Conservation (phyloP, 2,888 invertebrate genomes). For the Dioctria linearis region DNA sequence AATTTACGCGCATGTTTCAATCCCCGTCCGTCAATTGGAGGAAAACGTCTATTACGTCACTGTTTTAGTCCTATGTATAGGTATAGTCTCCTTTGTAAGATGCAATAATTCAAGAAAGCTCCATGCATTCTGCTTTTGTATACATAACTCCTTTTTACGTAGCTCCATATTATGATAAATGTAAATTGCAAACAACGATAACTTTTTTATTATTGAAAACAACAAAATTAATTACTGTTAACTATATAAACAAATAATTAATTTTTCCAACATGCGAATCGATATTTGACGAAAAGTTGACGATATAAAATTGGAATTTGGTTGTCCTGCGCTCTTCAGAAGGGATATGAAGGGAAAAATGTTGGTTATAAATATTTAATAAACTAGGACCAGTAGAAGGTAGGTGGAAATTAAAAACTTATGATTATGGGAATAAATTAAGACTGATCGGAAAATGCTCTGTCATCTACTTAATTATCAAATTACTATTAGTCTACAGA, state of each 20-base stretch:
- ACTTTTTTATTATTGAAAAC: too few relatives aligned
- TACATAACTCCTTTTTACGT: too few relatives aligned
- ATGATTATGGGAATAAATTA: too few relatives aligned
- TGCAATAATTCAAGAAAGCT: slow-evolving; percentile 35
- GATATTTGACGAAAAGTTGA: slow-evolving; percentile 17
- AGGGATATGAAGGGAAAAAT: too few relatives aligned
- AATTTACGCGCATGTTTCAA: slow-evolving; percentile 58
- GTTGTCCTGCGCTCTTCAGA: slow-evolving; percentile 1
- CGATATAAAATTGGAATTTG: slow-evolving; percentile 15
- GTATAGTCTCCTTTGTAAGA: too few relatives aligned
- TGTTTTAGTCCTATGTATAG: slow-evolving; percentile 27
- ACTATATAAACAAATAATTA: background rate
- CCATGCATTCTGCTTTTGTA: background rate
- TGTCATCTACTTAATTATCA: too few relatives aligned
- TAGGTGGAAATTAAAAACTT: too few relatives aligned
- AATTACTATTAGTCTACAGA: too few relatives aligned
- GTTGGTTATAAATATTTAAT: slow-evolving; percentile 15
- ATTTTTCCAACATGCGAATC: background rate
- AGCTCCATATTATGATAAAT: too few relatives aligned
- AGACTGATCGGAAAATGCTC: too few relatives aligned
- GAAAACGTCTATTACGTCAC: slow-evolving; percentile 57
- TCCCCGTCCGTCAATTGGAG: slow-evolving; percentile 57
- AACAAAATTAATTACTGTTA: too few relatives aligned
- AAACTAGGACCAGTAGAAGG: background rate
- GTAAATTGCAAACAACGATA: too few relatives aligned